A percentile compares a stretch with the other conserved stretches of the same genome.
These are phyloP conservation scores for Potamarius usumacintae DNA, from an alignment of 2,113 vertebrate genomes.

Conservation along the genomic window DNA sequence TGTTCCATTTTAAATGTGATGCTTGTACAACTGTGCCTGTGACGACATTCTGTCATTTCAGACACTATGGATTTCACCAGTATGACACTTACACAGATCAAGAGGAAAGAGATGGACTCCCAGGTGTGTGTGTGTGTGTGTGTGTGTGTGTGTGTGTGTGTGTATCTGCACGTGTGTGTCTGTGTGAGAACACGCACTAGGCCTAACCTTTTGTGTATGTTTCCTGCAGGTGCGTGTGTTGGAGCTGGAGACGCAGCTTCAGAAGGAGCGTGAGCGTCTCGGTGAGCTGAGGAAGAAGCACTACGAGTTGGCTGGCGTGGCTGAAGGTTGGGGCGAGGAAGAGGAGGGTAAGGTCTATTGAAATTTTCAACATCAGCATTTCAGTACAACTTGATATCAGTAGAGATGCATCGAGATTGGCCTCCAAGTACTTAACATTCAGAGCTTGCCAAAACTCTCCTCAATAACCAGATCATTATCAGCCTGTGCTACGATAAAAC, in stretches of 20 bases:
- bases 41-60: constrained; percentile 56
- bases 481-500: too few relatives aligned
- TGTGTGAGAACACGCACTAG: not conserved
- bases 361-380: not conserved
- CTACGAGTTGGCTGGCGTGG: constrained; percentile 89
- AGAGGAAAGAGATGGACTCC: constrained; percentile 95
- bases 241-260: constrained; percentile 89
- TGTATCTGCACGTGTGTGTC: not conserved
- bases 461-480: too few relatives aligned
- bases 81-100: constrained; percentile 95
- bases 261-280: constrained; percentile 91
- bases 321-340: constrained; percentile 87
- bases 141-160: not conserved
- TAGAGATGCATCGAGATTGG: not conserved
- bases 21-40: not conserved
- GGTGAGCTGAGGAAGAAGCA: constrained; percentile 96
- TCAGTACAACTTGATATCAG: not conserved
- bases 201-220: constrained; percentile 17
- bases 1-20: not conserved
- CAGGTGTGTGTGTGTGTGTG: constrained; percentile 76
- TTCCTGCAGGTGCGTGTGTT: constrained; percentile 84
- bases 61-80: constrained; percentile 96
- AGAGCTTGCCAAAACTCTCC: not conserved
- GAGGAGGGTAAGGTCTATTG: constrained; percentile 65
- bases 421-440: not conserved